Evolutionary conservation across 2,113 vertebrate genomes (phyloP).

Genomic region (Neolamprologus hecqui): DNA sequence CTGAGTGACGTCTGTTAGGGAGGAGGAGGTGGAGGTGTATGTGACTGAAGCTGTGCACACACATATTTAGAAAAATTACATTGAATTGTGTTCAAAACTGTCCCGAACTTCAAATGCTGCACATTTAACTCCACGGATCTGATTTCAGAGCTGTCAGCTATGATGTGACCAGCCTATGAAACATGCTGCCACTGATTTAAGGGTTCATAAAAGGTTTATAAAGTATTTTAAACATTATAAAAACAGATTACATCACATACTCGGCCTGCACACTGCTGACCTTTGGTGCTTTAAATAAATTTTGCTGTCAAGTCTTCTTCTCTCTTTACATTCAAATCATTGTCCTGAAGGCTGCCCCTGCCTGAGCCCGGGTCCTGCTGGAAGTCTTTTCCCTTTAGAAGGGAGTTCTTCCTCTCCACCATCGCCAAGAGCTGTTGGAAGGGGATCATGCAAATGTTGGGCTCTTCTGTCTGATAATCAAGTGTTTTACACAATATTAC

Average conservation of each 20-base stretch:
- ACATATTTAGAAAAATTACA: neutral
- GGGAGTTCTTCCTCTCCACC: neutral
- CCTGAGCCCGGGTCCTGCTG: neutral
- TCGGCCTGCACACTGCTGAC: neutral
- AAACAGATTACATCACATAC: neutral
- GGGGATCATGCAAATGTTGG: rapidly evolving
- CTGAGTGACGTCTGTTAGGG: slow-evolving; percentile 4
- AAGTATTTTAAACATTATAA: neutral
- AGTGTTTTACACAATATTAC: neutral
- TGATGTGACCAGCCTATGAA: neutral
- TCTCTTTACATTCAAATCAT: neutral
- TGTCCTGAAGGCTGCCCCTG: rapidly evolving
- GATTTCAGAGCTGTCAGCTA: neutral
- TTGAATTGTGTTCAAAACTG: neutral
- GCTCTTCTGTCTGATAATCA: neutral
- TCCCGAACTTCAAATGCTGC: neutral
- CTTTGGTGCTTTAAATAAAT: neutral
- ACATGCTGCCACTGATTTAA: neutral
- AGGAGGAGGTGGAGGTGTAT: neutral
- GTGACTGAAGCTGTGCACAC: neutral
- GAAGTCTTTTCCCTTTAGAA: neutral
- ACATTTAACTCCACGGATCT: neutral
- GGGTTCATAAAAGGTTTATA: neutral
- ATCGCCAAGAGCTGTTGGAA: neutral
- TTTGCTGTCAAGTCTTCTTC: neutral